These are phyloP conservation scores for Urosaurus nigricauda DNA, from an alignment of 2,797 vertebrate genomes.

Conservation along the genomic window DNA sequence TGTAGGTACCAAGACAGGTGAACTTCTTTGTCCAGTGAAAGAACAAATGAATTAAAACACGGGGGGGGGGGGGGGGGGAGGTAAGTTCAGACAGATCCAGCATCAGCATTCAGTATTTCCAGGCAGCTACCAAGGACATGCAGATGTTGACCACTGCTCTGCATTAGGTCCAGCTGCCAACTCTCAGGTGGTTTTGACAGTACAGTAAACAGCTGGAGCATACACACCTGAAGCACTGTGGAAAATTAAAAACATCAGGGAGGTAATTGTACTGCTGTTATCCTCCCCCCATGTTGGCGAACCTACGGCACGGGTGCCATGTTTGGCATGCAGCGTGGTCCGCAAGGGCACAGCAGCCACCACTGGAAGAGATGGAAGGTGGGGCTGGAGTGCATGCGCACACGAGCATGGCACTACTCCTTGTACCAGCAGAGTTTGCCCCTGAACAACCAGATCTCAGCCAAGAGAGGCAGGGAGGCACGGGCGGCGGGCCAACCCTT, in stretches of 20 bases:
- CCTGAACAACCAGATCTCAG: too few species aligned
- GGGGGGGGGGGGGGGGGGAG: conserved; percentile 47
- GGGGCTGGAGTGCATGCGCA: too few species aligned
- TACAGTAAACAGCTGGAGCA: background rate
- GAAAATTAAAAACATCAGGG: background rate
- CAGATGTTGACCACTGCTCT: background rate
- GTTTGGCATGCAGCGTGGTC: too few species aligned
- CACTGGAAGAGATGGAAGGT: too few species aligned
- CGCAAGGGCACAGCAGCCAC: too few species aligned
- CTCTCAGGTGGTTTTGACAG: background rate
- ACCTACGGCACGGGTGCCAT: too few species aligned
- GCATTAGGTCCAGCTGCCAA: background rate
- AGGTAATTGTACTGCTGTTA: background rate
- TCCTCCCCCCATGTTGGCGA: too few species aligned
- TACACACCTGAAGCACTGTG: background rate
- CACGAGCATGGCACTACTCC: too few species aligned
- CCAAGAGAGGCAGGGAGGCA: too few species aligned
- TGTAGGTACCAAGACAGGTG: background rate
- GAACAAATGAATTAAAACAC: conserved; percentile 49
- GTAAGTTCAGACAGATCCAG: background rate
- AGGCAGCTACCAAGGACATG: background rate
- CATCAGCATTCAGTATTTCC: too few species aligned
- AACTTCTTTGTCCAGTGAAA: conserved; percentile 76
- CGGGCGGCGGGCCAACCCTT: too few species aligned
- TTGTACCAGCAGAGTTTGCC: too few species aligned